phyloP scores from a whole-genome alignment of 1,140 invertebrate species.

The Luehdorfia chinensis region DNA sequence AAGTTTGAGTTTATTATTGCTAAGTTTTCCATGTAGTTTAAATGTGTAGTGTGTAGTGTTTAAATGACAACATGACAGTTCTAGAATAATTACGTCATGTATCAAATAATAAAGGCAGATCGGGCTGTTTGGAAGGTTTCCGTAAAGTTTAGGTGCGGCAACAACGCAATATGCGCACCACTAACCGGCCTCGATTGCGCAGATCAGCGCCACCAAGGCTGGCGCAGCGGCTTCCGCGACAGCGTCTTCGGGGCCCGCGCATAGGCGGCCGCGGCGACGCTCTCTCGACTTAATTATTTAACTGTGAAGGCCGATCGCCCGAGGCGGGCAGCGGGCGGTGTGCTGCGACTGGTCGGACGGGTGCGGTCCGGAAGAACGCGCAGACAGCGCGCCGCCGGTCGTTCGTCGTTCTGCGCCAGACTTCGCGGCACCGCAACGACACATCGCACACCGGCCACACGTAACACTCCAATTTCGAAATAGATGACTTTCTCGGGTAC shows the following conservation, averaged over 20 bases:
- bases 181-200: slow-evolving; percentile 69
- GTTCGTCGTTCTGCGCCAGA: slow-evolving; percentile 62
- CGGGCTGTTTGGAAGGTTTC: slow-evolving; percentile 43
- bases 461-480: slow-evolving; percentile 68
- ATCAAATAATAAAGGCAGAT: slow-evolving; percentile 40
- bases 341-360: slow-evolving; percentile 70
- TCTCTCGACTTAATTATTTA: slow-evolving; percentile 71
- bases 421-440: slow-evolving; percentile 66
- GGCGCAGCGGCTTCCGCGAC: slow-evolving; percentile 60
- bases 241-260: slow-evolving; percentile 55
- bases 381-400: slow-evolving; percentile 73
- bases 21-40: no score
- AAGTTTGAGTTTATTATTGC: no score
- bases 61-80: no score
- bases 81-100: slow-evolving; percentile 36
- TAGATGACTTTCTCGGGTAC: slow-evolving; percentile 64
- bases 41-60: no score
- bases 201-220: slow-evolving; percentile 71
- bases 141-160: slow-evolving; percentile 58
- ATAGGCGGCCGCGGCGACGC: slow-evolving; percentile 34
- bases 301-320: slow-evolving; percentile 71
- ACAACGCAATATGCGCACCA: slow-evolving; percentile 53
- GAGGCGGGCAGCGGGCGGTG: slow-evolving; percentile 61
- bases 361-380: slow-evolving; percentile 65
- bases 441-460: slow-evolving; percentile 59